Conservation (phyloP, 2,888 invertebrate species). For the Sesamia inferens region DNA sequence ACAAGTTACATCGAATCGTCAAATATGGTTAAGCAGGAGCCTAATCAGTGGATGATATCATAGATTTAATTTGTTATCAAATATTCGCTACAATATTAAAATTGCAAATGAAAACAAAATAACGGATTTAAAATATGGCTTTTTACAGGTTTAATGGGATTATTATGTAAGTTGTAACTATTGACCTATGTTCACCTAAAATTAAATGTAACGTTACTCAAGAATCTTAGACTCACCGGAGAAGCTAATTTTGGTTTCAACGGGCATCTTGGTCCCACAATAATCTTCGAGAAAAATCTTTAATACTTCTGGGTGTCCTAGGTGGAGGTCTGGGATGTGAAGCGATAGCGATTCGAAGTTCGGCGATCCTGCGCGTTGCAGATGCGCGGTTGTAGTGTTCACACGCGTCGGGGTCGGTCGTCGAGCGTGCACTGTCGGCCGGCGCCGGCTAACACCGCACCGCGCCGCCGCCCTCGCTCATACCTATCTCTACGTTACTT, state of each 20-base stretch:
- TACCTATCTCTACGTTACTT: constrained; percentile 68
- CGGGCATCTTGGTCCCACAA: constrained; percentile 79
- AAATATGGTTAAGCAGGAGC: constrained; percentile 25
- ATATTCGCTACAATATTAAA: constrained; percentile 20
- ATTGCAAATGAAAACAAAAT: constrained; percentile 19
- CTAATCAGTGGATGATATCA: constrained; percentile 46
- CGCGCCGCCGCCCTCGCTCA: constrained; percentile 74
- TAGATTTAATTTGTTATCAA: constrained; percentile 32
- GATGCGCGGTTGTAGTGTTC: constrained; percentile 70
- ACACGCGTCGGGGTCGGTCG: constrained; percentile 81
- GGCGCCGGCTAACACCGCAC: constrained; percentile 66
- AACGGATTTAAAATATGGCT: constrained; percentile 5
- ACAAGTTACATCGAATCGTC: constrained; percentile 5
- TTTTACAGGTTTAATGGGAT: constrained; percentile 21
- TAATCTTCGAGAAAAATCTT: constrained; percentile 46
- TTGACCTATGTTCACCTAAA: constrained; percentile 26
- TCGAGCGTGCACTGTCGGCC: constrained; percentile 82
- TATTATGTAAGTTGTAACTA: constrained; percentile 50
- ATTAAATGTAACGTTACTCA: constrained; percentile 44
- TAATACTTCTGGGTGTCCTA: constrained; percentile 43
- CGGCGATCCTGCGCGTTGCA: constrained; percentile 73
- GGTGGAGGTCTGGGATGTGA: constrained; percentile 48
- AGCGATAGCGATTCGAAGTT: constrained; percentile 55
- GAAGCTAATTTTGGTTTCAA: constrained; percentile 88
- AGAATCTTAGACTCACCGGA: constrained; percentile 81